phyloP scores from a whole-genome alignment of 1,140 invertebrate species.

The Drosophila malerkotliana region DNA sequence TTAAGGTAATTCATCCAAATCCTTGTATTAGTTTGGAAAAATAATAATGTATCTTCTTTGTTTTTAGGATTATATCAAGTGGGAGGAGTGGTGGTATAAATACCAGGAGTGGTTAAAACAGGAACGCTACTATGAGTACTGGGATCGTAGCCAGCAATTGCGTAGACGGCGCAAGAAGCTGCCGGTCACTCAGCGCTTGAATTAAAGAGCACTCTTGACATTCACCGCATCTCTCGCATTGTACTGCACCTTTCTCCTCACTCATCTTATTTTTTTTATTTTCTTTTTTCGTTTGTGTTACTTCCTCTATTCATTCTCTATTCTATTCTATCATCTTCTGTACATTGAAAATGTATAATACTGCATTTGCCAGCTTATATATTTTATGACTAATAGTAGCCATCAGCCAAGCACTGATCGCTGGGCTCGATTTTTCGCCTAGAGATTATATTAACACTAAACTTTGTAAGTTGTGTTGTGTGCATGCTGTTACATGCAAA shows the following conservation, averaged over 20 bases:
- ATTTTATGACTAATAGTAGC: constrained; percentile 49
- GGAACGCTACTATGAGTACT: constrained; percentile 91
- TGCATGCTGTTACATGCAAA: constrained; percentile 41
- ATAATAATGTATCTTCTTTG: not conserved
- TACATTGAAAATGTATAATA: constrained; percentile 75
- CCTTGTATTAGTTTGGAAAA: not conserved
- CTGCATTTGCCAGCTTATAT: constrained; percentile 66
- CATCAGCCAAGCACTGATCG: constrained; percentile 20
- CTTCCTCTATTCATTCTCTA: constrained; percentile 16
- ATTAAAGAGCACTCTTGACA: constrained; percentile 53
- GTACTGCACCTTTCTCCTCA: constrained; percentile 1
- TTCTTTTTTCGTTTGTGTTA: constrained; percentile 20
- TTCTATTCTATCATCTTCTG: constrained; percentile 27
- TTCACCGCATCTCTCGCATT: constrained; percentile 3
- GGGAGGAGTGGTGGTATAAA: constrained; percentile 97
- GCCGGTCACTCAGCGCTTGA: constrained; percentile 84
- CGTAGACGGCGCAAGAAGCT: constrained; percentile 84
- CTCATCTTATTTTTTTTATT: constrained; percentile 1
- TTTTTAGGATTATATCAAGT: constrained; percentile 92
- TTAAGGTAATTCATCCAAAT: constrained; percentile 61
- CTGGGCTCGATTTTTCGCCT: constrained; percentile 9
- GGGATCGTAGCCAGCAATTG: constrained; percentile 86
- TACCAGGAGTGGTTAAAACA: constrained; percentile 95
- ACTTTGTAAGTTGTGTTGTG: constrained; percentile 58
- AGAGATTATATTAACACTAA: constrained; percentile 46